These are phyloP conservation scores for Protophormia terraenovae DNA, from an alignment of 2,888 invertebrate genomes.

Conservation along the genomic window DNA sequence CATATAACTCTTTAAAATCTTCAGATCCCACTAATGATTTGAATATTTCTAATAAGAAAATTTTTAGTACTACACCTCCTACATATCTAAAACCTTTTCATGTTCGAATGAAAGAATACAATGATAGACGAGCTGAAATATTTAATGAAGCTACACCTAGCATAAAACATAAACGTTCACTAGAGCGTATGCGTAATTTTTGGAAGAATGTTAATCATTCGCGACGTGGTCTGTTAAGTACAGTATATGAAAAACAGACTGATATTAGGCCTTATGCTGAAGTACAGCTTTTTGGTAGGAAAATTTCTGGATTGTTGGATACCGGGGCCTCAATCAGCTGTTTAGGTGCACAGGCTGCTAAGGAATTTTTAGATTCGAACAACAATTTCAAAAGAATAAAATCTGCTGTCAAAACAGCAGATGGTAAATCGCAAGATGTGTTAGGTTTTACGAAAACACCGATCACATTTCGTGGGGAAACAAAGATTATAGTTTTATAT, in stretches of 20 bases:
- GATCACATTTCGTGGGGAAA: background rate
- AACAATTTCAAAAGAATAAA: background rate
- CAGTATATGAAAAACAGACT: slow-evolving; percentile 1
- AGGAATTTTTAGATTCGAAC: background rate
- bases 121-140: background rate
- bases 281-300: slow-evolving; percentile 7
- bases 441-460: background rate
- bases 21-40: background rate
- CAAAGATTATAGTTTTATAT: background rate
- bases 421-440: background rate
- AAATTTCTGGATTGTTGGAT: background rate
- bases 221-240: background rate
- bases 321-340: slow-evolving; percentile 18
- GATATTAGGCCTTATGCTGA: slow-evolving; percentile 3
- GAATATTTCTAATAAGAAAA: background rate
- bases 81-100: background rate
- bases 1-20: background rate
- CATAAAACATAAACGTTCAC: background rate
- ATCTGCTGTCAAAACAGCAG: slow-evolving; percentile 13
- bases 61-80: background rate
- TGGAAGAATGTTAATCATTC: background rate
- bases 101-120: background rate
- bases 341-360: background rate
- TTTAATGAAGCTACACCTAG: background rate
- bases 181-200: background rate